Conservation (phyloP, 92 coral and sea anemone species). For the Hydrozoanthus gracilis region DNA sequence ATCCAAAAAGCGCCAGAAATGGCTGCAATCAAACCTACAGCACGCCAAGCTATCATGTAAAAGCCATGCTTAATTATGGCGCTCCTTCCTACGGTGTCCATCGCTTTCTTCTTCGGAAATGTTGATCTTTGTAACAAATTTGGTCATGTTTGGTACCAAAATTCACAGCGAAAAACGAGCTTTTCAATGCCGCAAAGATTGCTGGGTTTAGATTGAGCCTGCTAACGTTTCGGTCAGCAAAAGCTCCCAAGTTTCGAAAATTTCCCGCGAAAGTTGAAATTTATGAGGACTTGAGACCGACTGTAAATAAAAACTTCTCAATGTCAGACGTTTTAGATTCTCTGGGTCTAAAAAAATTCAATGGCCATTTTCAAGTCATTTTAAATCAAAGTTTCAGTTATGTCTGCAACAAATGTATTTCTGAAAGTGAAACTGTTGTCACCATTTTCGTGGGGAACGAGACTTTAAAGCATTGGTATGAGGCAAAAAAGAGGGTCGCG, state of each 20-base stretch:
- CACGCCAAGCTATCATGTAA: constrained; percentile 18
- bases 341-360: constrained; percentile 29
- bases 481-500: constrained; percentile 15
- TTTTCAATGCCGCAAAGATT: constrained; percentile 53
- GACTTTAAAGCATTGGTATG: constrained; percentile 41
- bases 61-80: not conserved
- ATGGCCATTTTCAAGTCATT: constrained; percentile 8
- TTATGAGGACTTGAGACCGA: not conserved
- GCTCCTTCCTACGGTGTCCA: not conserved
- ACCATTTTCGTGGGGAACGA: constrained; percentile 44
- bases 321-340: constrained; percentile 48
- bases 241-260: not conserved
- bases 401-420: constrained; percentile 29
- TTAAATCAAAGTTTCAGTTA: constrained; percentile 33
- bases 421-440: constrained; percentile 35
- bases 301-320: not conserved
- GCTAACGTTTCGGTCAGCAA: constrained; percentile 48
- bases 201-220: constrained; percentile 38
- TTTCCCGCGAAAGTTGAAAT: constrained; percentile 36
- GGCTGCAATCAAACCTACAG: constrained; percentile 22
- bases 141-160: constrained; percentile 63
- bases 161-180: constrained; percentile 48
- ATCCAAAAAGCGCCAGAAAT: constrained; percentile 6
- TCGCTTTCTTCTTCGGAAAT: constrained; percentile 45
- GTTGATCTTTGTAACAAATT: constrained; percentile 14